Evolutionary conservation across 2,797 vertebrate species (phyloP).

Genomic region (Varecia variegata): DNA sequence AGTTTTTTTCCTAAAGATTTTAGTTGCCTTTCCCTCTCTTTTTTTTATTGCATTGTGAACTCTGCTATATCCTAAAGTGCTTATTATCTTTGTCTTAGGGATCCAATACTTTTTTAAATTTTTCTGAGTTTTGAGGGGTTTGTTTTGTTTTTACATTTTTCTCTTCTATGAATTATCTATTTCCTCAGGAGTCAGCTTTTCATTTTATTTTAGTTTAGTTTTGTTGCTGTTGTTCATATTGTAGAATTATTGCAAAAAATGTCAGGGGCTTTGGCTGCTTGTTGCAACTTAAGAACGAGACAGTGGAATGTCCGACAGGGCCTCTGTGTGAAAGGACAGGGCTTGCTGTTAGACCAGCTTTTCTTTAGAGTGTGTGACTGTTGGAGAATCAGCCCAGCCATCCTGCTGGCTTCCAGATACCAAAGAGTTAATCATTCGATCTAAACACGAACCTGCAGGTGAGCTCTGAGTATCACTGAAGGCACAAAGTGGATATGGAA

Average conservation of each 20-base stretch:
- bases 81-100: neutral
- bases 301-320: neutral
- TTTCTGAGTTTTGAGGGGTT: neutral
- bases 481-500: neutral
- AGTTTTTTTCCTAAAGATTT: neutral
- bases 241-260: neutral
- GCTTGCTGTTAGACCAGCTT: neutral
- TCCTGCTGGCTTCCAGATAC: neutral
- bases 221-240: neutral
- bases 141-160: neutral
- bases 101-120: neutral
- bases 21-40: neutral
- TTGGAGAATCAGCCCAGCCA: neutral
- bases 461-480: neutral
- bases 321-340: neutral
- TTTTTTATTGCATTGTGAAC: neutral
- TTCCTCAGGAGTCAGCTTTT: neutral
- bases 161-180: neutral
- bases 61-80: neutral
- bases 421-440: neutral
- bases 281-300: neutral
- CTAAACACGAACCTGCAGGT: neutral
- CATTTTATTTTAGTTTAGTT: neutral
- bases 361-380: neutral
- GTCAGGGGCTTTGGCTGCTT: neutral